Evolutionary conservation across 2,888 invertebrate species (phyloP), one percentile per base, ranked within the genome.

Genomic region (Athrips mouffetella): DNA sequence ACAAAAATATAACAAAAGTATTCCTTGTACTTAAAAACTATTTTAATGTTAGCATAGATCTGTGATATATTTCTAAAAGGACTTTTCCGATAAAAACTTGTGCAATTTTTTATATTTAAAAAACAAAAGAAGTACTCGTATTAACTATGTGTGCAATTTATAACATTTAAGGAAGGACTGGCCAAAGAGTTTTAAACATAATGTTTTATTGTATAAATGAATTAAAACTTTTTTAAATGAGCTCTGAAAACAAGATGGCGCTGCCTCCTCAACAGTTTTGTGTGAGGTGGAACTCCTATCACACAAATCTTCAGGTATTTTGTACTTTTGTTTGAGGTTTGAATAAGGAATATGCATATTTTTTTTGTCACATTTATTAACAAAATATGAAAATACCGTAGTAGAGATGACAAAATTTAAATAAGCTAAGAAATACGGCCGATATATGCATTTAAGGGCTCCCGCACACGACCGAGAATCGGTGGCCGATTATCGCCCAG

Each of bases 271-370:
- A 91, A 68, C 90, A 93, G 86, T 93, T 93, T 60, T 93, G 93
- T 70, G 92, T 95, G 42, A 89, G 94, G 67, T 95, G 94, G 95
- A 94, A 94, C 76, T 94, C 94, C 61, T 94, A 94, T 76, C 94
- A 94, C 69, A 92, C 93, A 31, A 94, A 94, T 71, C 90, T 95
- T 80, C 94, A 88, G 86, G 87, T 87, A 92, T 66, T 25, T 35
- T 50, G 29, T 10, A 45, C 42, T 15, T 31, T 31, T n/a, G n/a
- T n/a, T n/a, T n/a, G n/a, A n/a, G n/a, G n/a, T n/a, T n/a, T n/a
- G n/a, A n/a, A n/a, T n/a, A n/a, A n/a, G n/a, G n/a, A n/a, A n/a
- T n/a, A n/a, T n/a, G n/a, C n/a, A n/a, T n/a, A n/a, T n/a, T n/a
- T n/a, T n/a, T n/a, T n/a, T n/a, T n/a, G n/a, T n/a, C n/a, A n/a